A percentile compares a stretch with the other conserved stretches of the same genome.
These are phyloP conservation scores for Sinocyclocheilus anophthalmus DNA, from an alignment of 2,113 vertebrate species.

Conservation along the genomic window DNA sequence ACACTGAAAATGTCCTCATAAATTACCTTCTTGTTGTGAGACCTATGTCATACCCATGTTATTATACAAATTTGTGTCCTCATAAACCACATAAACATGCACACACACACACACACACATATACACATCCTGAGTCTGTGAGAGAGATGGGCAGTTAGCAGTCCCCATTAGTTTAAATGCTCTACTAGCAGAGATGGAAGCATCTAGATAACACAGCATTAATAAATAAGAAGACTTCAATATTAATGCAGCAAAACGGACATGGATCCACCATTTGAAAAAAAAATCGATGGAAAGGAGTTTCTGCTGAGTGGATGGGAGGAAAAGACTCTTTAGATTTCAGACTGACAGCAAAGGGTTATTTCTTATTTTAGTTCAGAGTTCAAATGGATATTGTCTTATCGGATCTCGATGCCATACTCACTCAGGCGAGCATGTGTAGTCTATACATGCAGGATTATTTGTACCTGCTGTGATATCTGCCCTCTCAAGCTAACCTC, in stretches of 20 bases:
- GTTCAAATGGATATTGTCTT: neutral
- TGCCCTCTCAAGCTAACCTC: constrained; percentile 6
- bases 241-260: constrained; percentile 46
- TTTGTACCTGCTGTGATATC: constrained; percentile 24
- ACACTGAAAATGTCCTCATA: no score
- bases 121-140: neutral
- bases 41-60: no score
- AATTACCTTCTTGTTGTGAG: no score
- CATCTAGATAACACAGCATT: constrained; percentile 33
- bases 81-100: no score
- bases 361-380: neutral
- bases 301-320: constrained; percentile 9
- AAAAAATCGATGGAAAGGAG: neutral
- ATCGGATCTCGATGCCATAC: neutral
- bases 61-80: no score
- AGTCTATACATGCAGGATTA: constrained; percentile 1
- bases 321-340: constrained; percentile 22
- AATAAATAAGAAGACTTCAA: constrained; percentile 42
- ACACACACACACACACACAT: neutral
- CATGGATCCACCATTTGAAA: constrained; percentile 16
- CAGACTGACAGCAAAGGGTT: neutral
- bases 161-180: constrained; percentile 21
- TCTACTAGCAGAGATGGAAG: constrained; percentile 14
- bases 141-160: neutral
- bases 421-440: neutral